Conservation (phyloP, 2,113 vertebrate genomes). For the Laticauda colubrina region DNA sequence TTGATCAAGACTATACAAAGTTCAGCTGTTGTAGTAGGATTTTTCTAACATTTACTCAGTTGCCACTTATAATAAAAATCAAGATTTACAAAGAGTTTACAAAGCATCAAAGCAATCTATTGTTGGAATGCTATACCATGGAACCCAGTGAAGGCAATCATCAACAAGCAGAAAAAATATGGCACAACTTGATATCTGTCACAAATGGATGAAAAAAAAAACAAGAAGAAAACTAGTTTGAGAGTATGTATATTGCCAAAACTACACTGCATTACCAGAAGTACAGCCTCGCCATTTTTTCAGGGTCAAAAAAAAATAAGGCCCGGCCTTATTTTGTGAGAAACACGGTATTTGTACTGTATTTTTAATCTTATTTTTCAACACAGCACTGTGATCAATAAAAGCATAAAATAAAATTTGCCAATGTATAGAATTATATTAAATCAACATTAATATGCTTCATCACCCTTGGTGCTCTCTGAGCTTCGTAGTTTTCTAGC, state of each 20-base stretch:
- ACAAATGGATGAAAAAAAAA: not conserved
- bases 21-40: not conserved
- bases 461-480: not conserved
- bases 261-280: no score
- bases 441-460: not conserved
- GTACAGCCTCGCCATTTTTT: not conserved
- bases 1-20: not conserved
- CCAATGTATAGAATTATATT: not conserved
- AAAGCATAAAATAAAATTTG: not conserved
- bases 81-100: not conserved
- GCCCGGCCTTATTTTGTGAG: no score
- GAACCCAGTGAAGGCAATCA: not conserved
- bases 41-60: not conserved
- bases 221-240: no score
- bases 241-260: no score
- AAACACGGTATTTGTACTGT: not conserved
- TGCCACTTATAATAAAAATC: not conserved
- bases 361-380: not conserved
- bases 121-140: not conserved
- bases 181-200: not conserved
- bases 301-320: no score
- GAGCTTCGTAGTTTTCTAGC: not conserved
- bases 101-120: not conserved
- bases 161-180: not conserved
- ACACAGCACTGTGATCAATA: not conserved